A percentile compares a stretch with the other conserved stretches of the same genome.
Conservation (phyloP, 2,797 vertebrate genomes). For the Cuniculus paca region DNA sequence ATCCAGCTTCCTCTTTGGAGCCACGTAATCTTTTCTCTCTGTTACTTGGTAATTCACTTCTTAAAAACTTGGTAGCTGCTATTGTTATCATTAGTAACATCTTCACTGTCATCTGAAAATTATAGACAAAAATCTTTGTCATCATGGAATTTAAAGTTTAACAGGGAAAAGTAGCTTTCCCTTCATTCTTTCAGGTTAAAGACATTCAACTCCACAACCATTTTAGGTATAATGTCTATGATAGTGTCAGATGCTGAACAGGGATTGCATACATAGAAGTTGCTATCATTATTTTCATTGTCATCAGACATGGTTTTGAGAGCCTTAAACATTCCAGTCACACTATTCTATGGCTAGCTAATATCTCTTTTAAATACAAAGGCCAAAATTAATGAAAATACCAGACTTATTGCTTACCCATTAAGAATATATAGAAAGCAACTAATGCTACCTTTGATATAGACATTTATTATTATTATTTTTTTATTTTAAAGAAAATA, state of each 20-base stretch:
- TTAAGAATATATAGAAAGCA: neutral
- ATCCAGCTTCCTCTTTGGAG: neutral
- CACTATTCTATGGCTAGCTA: neutral
- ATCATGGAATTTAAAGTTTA: neutral
- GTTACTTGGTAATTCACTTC: constrained; percentile 1
- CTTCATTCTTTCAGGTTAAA: neutral
- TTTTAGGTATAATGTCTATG: neutral
- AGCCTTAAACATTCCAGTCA: neutral
- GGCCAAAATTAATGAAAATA: neutral
- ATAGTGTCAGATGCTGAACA: neutral
- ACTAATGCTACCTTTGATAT: neutral
- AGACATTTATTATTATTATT: constrained; percentile 2
- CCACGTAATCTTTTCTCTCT: neutral
- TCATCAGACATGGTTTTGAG: neutral
- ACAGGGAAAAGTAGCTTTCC: neutral
- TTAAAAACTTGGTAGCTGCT: neutral
- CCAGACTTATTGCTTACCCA: neutral
- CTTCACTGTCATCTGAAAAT: neutral
- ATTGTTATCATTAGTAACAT: neutral
- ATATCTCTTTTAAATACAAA: neutral
- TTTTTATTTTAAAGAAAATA: too few species aligned
- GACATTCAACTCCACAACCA: neutral
- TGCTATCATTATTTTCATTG: neutral
- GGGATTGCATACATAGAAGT: neutral
- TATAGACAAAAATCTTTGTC: neutral